These are phyloP conservation scores for Thalassophryne amazonica DNA, from an alignment of 2,797 vertebrate species.

Conservation along the genomic window DNA sequence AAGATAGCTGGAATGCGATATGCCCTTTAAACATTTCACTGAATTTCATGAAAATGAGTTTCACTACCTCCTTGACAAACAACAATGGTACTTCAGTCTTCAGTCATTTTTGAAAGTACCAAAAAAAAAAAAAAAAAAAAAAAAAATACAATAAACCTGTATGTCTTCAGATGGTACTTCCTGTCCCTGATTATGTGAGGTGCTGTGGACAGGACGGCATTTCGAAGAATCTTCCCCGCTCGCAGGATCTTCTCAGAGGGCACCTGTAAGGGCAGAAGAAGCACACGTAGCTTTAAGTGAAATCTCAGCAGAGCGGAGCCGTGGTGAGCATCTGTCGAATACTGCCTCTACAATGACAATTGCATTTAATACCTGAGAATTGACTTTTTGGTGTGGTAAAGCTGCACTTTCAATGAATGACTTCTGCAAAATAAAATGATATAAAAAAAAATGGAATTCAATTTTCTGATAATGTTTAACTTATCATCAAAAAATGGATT, in stretches of 20 bases:
- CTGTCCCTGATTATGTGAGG: conserved; percentile 98
- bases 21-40: too few species aligned
- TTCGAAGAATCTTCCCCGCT: conserved; percentile 89
- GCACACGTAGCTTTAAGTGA: neutral
- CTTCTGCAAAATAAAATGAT: conserved; percentile 93
- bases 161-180: conserved; percentile 96
- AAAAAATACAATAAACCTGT: conserved; percentile 78
- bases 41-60: too few species aligned
- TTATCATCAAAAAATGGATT: neutral
- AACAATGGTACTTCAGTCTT: too few species aligned
- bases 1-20: too few species aligned
- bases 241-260: conserved; percentile 93
- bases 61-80: too few species aligned
- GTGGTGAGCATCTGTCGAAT: neutral
- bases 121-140: neutral
- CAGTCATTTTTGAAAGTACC: too few species aligned
- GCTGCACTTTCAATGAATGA: conserved; percentile 87
- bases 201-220: conserved; percentile 86
- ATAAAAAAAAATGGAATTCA: conserved; percentile 39
- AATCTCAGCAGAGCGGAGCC: neutral
- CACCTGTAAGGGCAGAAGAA: conserved; percentile 69
- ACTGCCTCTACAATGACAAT: conserved; percentile 1
- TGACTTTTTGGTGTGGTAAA: conserved; percentile 84
- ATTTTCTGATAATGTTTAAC: neutral
- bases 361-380: conserved; percentile 85